Evolutionary conservation across 2,797 vertebrate species (phyloP), one percentile per base, ranked within the genome.

Genomic region (Spizella passerina): DNA sequence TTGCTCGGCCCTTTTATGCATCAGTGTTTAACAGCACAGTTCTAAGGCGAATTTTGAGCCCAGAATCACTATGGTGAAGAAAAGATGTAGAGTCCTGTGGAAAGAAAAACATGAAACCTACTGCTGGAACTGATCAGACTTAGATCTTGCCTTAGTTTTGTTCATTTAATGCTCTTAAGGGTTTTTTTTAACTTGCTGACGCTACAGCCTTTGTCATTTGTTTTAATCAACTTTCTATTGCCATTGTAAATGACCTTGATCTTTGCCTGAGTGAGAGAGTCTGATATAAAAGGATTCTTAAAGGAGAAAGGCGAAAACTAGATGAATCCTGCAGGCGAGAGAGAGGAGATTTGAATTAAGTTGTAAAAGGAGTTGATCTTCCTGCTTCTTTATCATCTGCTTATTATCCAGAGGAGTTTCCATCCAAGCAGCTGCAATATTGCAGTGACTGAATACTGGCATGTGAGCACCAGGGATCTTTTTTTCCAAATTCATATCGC

Each of bases 161-260:
- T 52, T 43, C 76, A 41, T 61, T 92, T 78, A 59, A 80, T 46
- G 50, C 6, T 93, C 46, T 61, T 59, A n/a, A 87, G 64, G 39
- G 29, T 64, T 65, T 92, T 78, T 87, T 92, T 52, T 27, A 88
- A 63, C 68, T 80, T 1, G 3, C 49, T 89, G 75, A 80, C 87
- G 64, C 53, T 61, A 53, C 65, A 68, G 43, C 46, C 69, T 75
- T 75, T 80, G 32, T 83, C 59, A 65, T 85, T 89, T 80, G 71
- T 85, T 93, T 50, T 87, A 96, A 90, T 85, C 55, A 88, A 38
- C 65, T 78, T 96, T 57, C 71, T 68, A 12, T 66, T 88, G 82
- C 68, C 21, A 5, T 89, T 93, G 79, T 93, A 87, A 97, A 94
- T 78, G 36, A 64, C 15, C 21, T 87, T 87, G 78, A 41, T 94